Evolutionary conservation across 2,113 vertebrate species (phyloP), one percentile per base, ranked within the genome.

Genomic region (Macquaria ambigua): DNA sequence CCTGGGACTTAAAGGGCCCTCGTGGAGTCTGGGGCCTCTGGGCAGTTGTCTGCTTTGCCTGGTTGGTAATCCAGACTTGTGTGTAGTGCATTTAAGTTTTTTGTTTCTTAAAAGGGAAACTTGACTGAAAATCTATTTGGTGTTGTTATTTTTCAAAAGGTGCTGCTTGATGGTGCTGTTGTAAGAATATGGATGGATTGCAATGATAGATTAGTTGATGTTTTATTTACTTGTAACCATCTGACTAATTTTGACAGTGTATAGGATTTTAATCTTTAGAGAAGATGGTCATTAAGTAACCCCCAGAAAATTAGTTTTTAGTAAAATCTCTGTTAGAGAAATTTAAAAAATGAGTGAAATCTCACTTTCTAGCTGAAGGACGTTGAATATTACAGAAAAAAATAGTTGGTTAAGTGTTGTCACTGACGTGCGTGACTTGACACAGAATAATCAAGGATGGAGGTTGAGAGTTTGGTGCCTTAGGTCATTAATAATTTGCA

Each of bases 401-500:
- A 5, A 1, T 1, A 1, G 6, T 23, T 31, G 48, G 62, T 73
- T 12, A 39, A 15, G 16, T 50, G 10, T 62, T 66, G 66, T 77
- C 41, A 21, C 28, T 37, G 41, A 37, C 10, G 16, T 81, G 68
- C 0, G 25, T 73, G 77, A 81, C 43, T 50, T 84, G 64, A 81
- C 81, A 52, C 28, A 8, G 50, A 82, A 87, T 89, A 79, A 87
- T 83, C 61, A 71, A 74, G 39, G 1, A 55, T 43, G 37, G 8
- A 23, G 69, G n/a, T 50, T 64, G 34, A 23, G 77, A 66, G 50
- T 82, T 82, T 59, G 59, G 67, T 8, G 63, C 87, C 12, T 37
- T 70, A 16, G 4, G 50, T 62, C 78, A 71, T 93, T 63, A 85
- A 89, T 90, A 83, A 89, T 91, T 82, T 76, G 88, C 77, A 72